Evolutionary conservation across 2,797 vertebrate genomes (phyloP).

Genomic region (Hozukius guyotensis): DNA sequence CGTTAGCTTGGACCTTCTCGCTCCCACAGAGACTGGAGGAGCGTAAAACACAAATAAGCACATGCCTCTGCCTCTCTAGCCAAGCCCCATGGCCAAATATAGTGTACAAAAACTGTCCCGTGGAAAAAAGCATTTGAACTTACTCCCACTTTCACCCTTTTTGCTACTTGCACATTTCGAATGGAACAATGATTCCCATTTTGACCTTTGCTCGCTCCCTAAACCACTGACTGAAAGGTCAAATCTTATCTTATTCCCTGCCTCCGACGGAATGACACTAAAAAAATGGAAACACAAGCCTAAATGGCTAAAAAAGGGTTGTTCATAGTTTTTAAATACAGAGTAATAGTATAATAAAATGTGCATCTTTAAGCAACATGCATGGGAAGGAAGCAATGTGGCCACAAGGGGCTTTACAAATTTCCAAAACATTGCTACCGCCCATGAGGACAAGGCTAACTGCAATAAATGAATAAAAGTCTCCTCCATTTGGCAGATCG

Average conservation of each 20-base stretch:
- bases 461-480: not conserved
- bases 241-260: not conserved
- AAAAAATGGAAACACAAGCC: not conserved
- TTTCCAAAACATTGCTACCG: not conserved
- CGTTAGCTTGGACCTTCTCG: constrained; percentile 26
- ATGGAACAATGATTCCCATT: not conserved
- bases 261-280: not conserved
- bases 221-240: not conserved
- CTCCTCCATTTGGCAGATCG: not conserved
- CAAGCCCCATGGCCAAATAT: constrained; percentile 63
- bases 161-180: constrained; percentile 17
- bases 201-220: not conserved
- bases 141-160: constrained; percentile 6
- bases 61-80: constrained; percentile 50
- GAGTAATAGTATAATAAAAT: not conserved
- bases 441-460: not conserved
- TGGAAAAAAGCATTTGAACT: constrained; percentile 32
- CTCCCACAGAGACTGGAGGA: constrained; percentile 48
- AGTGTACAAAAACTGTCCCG: constrained; percentile 42
- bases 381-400: not conserved
- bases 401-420: not conserved
- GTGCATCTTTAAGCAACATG: not conserved
- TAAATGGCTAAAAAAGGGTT: not conserved
- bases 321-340: not conserved
- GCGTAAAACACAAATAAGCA: constrained; percentile 66